A percentile compares a stretch with the other conserved stretches of the same genome.
Conservation (phyloP, 2,797 vertebrate species). For the Neosilurus mollespiculum region DNA sequence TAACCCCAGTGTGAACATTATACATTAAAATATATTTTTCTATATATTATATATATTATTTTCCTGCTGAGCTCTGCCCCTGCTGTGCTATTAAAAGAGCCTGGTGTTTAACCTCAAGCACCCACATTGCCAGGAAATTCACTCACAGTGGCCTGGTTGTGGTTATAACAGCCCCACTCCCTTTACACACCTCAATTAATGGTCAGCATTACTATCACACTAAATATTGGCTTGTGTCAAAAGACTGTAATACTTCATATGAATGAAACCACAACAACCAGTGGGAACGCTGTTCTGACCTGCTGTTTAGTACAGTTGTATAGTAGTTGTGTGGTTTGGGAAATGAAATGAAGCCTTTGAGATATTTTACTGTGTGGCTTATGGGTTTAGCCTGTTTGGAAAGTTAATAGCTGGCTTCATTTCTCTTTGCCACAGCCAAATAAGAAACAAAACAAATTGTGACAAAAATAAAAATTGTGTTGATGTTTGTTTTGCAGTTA, state of each 20-base stretch:
- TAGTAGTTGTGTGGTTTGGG: conserved; percentile 8
- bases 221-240: neutral
- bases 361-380: conserved; percentile 16
- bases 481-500: neutral
- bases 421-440: conserved; percentile 35
- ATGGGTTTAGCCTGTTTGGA: neutral
- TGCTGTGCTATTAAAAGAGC: conserved; percentile 52
- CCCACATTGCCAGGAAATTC: conserved; percentile 54
- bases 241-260: conserved; percentile 2
- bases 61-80: neutral
- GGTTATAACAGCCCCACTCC: conserved; percentile 39
- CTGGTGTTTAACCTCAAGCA: conserved; percentile 45
- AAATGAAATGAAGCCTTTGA: conserved; percentile 2
- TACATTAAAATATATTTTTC: neutral
- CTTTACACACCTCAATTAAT: conserved; percentile 45
- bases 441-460: conserved; percentile 19
- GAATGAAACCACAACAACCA: conserved; percentile 10
- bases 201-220: conserved; percentile 1
- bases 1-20: neutral
- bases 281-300: neutral
- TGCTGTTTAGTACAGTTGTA: neutral
- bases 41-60: neutral
- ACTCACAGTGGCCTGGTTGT: conserved; percentile 38
- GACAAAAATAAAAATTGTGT: neutral
- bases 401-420: conserved; percentile 31